A percentile compares a stretch with the other conserved stretches of the same genome.
Evolutionary conservation across 2,888 invertebrate genomes (phyloP).

Genomic region (Scaptomyza caliginosa): DNA sequence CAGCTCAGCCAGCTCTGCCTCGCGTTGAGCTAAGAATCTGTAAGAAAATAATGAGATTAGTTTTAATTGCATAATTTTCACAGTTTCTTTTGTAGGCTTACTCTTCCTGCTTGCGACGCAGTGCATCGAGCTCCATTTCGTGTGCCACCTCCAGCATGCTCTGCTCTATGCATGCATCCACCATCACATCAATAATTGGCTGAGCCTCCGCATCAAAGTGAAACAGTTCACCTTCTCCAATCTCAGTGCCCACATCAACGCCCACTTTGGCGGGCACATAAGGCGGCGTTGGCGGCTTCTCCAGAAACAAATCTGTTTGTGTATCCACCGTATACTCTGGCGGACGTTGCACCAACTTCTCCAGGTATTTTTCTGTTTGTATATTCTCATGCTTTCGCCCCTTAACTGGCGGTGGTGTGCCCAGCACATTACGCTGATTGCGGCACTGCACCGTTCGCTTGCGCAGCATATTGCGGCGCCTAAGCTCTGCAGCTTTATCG

Average conservation of each 20-base stretch:
- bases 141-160: constrained; percentile 95
- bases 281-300: constrained; percentile 91
- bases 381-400: constrained; percentile 94
- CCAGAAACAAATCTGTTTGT: constrained; percentile 94
- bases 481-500: constrained; percentile 83
- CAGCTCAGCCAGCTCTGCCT: constrained; percentile 92
- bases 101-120: constrained; percentile 88
- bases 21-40: constrained; percentile 86
- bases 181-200: constrained; percentile 94
- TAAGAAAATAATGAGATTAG: neutral
- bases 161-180: constrained; percentile 95
- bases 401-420: constrained; percentile 86
- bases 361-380: constrained; percentile 95
- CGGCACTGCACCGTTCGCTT: constrained; percentile 86
- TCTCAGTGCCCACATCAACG: constrained; percentile 92
- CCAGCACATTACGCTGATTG: constrained; percentile 85
- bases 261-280: constrained; percentile 92
- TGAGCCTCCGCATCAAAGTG: constrained; percentile 96
- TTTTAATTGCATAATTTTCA: neutral
- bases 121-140: constrained; percentile 94
- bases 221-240: constrained; percentile 95
- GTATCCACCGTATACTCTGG: constrained; percentile 91
- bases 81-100: constrained; percentile 78
- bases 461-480: constrained; percentile 90
- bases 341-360: constrained; percentile 92